Evolutionary conservation across 2,797 vertebrate genomes (phyloP).

Genomic region (Babyrousa celebensis): DNA sequence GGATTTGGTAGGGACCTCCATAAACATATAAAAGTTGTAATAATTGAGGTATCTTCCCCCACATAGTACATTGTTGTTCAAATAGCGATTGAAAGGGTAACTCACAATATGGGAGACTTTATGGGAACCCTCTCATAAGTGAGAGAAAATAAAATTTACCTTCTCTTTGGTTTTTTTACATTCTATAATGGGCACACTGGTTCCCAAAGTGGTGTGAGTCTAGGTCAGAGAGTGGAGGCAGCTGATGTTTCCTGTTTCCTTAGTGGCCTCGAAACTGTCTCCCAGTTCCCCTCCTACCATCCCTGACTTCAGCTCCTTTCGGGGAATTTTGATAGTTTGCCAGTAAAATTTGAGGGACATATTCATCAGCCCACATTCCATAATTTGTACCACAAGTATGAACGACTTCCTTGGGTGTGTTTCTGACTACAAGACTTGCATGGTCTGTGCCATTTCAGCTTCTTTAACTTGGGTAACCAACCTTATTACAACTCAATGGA

Average conservation of each 20-base stretch:
- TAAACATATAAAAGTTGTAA: conserved; percentile 13
- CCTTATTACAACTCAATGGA: not conserved
- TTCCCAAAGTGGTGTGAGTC: not conserved
- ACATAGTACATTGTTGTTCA: not conserved
- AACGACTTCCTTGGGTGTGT: not conserved
- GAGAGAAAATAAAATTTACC: not conserved
- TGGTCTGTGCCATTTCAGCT: not conserved
- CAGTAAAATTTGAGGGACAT: not conserved
- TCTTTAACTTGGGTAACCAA: not conserved
- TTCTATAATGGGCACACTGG: not conserved
- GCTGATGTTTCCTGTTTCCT: not conserved
- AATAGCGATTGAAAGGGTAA: conserved; percentile 4
- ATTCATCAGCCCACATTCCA: not conserved
- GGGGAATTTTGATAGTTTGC: not conserved
- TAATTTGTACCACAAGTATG: not conserved
- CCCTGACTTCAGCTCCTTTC: not conserved
- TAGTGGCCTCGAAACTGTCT: not conserved
- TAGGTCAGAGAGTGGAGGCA: not conserved
- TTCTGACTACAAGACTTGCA: not conserved
- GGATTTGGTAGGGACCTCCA: not conserved
- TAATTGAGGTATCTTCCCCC: not conserved
- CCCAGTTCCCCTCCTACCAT: accelerated
- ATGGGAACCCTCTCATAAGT: not conserved
- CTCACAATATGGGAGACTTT: not conserved
- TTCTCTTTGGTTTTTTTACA: not conserved